Conservation (phyloP, 2,113 vertebrate species). For the Pteronura brasiliensis region DNA sequence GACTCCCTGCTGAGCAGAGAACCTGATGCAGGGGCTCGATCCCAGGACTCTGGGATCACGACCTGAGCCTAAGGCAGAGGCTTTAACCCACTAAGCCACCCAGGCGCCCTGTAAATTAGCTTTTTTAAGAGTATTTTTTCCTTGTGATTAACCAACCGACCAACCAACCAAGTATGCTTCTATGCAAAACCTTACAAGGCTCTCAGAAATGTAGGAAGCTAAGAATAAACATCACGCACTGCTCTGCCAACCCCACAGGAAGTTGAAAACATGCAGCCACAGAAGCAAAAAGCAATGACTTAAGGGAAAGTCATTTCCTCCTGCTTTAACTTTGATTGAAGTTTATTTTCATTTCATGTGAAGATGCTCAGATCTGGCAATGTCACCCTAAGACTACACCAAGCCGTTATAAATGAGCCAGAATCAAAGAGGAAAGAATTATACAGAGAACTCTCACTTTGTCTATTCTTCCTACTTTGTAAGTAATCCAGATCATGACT, state of each 20-base stretch:
- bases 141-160: neutral
- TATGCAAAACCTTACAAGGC: neutral
- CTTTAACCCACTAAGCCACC: too few relatives aligned
- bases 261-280: neutral
- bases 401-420: conserved; percentile 26
- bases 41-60: too few relatives aligned
- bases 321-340: neutral
- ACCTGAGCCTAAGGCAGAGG: too few relatives aligned
- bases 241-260: neutral
- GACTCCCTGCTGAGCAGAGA: too few relatives aligned
- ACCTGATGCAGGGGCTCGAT: too few relatives aligned
- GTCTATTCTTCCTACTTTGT: neutral
- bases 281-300: neutral
- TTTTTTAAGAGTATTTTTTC: neutral
- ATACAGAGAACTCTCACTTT: neutral
- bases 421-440: conserved; percentile 4
- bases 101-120: too few relatives aligned
- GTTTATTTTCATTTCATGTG: conserved; percentile 15
- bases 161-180: neutral
- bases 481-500: neutral
- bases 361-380: neutral
- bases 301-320: conserved; percentile 13
- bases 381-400: neutral
- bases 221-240: neutral
- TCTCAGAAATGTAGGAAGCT: neutral